Percentiles rank a stretch among this genome's conserved stretches.
Evolutionary conservation across 2,888 invertebrate genomes (phyloP).

Genomic region (Epinotia brunnichana): DNA sequence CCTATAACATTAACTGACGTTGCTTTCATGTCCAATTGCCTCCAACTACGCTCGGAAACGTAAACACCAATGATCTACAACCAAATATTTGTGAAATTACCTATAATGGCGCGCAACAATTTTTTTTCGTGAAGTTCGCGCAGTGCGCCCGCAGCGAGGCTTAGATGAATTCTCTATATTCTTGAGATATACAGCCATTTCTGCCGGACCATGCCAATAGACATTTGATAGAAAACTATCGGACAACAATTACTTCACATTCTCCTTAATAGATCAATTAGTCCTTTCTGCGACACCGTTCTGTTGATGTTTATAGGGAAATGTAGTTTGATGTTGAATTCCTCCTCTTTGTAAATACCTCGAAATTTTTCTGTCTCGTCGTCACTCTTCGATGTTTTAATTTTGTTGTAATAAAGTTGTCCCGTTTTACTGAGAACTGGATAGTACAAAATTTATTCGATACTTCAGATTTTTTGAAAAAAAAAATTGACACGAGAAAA

Average conservation of each 20-base stretch:
- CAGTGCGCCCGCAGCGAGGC: too few relatives aligned
- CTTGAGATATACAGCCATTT: slow-evolving; percentile 4
- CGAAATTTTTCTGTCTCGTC: not conserved
- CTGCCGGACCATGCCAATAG: not conserved
- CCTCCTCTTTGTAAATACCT: not conserved
- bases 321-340: slow-evolving; percentile 5
- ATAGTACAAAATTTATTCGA: not conserved
- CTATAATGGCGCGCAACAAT: too few relatives aligned
- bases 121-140: too few relatives aligned
- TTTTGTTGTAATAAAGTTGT: too few relatives aligned
- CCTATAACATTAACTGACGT: too few relatives aligned
- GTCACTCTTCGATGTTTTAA: slow-evolving; percentile 7
- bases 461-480: not conserved
- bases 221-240: not conserved
- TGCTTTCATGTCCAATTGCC: too few relatives aligned
- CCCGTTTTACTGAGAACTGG: not conserved
- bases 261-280: too few relatives aligned
- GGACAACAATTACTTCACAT: not conserved
- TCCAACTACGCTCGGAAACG: too few relatives aligned
- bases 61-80: too few relatives aligned
- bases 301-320: not conserved
- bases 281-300: too few relatives aligned
- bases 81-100: too few relatives aligned
- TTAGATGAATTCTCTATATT: too few relatives aligned
- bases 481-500: not conserved